Percentiles rank a stretch among this genome's conserved stretches.
Conservation (phyloP, 2,888 invertebrate species). For the Dioctria linearis region DNA sequence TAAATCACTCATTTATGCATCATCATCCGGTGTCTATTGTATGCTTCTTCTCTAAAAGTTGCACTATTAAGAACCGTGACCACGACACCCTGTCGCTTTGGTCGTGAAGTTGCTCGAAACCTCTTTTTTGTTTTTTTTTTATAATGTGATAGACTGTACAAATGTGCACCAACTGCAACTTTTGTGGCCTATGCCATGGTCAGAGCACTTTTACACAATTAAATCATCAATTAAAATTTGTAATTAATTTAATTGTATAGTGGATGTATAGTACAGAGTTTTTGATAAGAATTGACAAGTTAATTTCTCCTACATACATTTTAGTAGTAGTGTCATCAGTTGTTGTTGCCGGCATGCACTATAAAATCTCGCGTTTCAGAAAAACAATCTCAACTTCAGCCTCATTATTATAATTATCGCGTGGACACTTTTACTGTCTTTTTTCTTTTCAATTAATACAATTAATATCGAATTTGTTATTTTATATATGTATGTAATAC, state of each 20-base stretch:
- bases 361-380: no score
- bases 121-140: no score
- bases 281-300: conserved; percentile 28
- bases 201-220: neutral
- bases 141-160: neutral
- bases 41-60: conserved; percentile 11
- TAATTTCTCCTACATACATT: conserved; percentile 11
- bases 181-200: conserved; percentile 21
- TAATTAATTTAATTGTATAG: conserved; percentile 15
- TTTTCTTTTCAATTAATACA: neutral
- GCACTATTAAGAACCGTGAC: neutral
- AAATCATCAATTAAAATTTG: conserved; percentile 34
- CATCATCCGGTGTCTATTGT: conserved; percentile 24
- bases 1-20: conserved; percentile 15
- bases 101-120: no score
- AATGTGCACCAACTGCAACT: neutral
- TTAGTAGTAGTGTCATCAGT: neutral
- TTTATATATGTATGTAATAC: no score
- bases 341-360: no score
- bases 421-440: neutral
- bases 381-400: neutral
- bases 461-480: neutral
- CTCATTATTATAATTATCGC: neutral
- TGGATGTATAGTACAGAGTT: neutral
- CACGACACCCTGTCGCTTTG: neutral